Base-by-base conservation (phyloP, 1,140 invertebrate species). In the Chlorops oryzae region DNA sequence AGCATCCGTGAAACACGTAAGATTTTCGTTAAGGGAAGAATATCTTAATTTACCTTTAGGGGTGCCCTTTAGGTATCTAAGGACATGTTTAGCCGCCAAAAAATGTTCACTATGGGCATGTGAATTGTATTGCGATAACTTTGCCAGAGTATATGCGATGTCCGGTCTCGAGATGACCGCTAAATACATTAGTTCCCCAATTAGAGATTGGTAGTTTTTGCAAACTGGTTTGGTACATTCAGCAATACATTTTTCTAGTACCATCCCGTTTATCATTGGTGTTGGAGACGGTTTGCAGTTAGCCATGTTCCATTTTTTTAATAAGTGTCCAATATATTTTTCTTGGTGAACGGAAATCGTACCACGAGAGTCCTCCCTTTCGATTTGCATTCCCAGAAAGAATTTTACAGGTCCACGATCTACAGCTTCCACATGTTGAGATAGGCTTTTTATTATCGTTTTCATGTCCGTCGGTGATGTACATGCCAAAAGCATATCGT, bases 351-450 rank as follows among this genome's bases (percentile, higher is more conserved):
- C n/a, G 7, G 7, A 9, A 32, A 32, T n/a, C n/a, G n/a, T 32
- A 7, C 28, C 28, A 32, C 28, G 28, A 9, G 28, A n/a, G 28
- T 32, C 28, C 7, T 32, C 28, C n/a, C n/a, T 9, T 52, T 51
- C 45, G 40, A 72, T 63, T 51, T 59, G 50, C n/a, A 64, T 60
- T 9, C 65, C 62, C 47, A 72, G 52, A 57, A 37, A 68, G 23
- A n/a, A n/a, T n/a, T n/a, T n/a, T 59, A 21, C 34, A 43, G 44
- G 9, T 9, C 42, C 56, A 4, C 40, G 10, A 12, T 60, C 48
- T 34, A 54, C 63, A 1, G 65, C 64, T 48, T 60, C 21, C 48
- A 69, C 62, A 50, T 37, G 35, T 12, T 17, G 32, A 44, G 52
- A 34, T 23, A 69, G 41, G 18, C 54, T 18, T 17, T 32, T 9